Base-by-base conservation (phyloP, 2,113 vertebrate species). In the Cromileptes altivelis region DNA sequence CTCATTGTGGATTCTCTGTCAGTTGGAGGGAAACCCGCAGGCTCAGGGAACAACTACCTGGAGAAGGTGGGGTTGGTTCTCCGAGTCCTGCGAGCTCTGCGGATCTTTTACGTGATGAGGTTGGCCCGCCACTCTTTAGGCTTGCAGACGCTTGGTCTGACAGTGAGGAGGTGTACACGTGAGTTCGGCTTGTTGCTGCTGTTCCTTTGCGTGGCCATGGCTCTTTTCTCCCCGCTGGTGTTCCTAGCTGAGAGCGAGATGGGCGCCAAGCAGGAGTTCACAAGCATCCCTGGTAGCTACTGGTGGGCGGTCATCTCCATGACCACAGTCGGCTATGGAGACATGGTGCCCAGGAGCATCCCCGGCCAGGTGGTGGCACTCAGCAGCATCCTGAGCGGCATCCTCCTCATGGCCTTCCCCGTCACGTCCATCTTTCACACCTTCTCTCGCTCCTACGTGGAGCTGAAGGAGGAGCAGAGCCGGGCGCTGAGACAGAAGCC, bases 261-360 rank as follows among this genome's bases (percentile, higher is more conserved):
- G 93, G 98, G 98, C 12, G 97, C 97, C 85, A 97, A 97, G 91
- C 98, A 98, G 64, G 98, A 99, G 89, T 99, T 99, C 92, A 98
- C 98, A 33, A 99, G 98, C 50, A 96, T 99, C 90, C 98, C 98
- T 0, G 96, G 95, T 30, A 97, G 97, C 87, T 99, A 99, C 92
- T 99, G 98, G 98, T 99, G 98, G 98, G 98, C 98, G 0, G 97
- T 99, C 68, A 99, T 99, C 94, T 99, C 98, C 86, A 99, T 99
- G 98, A 99, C 98, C 2, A 99, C 98, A 0, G 98, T 99, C 14
- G 98, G 98, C 81, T 99, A 99, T 0, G 98, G 98, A 0, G 98
- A 99, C 92, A 99, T 99, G 98, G 98, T 99, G 62, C 98, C 98
- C 27, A 96, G 97, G 7, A 98, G 97, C 94, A 97, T 99, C 81